A percentile compares a stretch with the other conserved stretches of the same genome.
Conservation (phyloP, 2,888 invertebrate species). For the Tipula unca region DNA sequence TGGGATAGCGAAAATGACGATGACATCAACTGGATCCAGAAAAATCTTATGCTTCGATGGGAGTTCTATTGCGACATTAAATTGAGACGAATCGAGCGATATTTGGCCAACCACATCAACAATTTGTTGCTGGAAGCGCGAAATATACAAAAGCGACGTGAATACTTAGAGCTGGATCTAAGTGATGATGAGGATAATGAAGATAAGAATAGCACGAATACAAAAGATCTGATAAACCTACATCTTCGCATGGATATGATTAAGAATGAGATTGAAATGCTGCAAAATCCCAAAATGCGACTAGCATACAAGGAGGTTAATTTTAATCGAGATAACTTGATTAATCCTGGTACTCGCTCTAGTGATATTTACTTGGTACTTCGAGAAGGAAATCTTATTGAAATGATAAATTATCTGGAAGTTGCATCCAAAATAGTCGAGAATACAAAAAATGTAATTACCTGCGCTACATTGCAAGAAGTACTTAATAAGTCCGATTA, state of each 20-base stretch:
- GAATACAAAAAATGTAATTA: conserved; percentile 39
- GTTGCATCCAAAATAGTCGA: conserved; percentile 40
- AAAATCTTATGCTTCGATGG: conserved; percentile 48
- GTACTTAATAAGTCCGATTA: conserved; percentile 35
- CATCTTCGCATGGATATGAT: conserved; percentile 50
- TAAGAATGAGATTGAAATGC: conserved; percentile 49
- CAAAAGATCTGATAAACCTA: conserved; percentile 46
- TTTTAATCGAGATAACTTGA: conserved; percentile 29
- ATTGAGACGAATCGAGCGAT: conserved; percentile 44
- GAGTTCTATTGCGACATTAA: conserved; percentile 51
- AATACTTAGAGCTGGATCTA: conserved; percentile 40
- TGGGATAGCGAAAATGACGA: conserved; percentile 55
- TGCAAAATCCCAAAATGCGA: conserved; percentile 51
- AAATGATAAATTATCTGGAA: conserved; percentile 43
- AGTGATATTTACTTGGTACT: conserved; percentile 43
- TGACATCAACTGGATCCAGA: conserved; percentile 46
- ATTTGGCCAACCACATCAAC: conserved; percentile 45
- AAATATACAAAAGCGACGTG: conserved; percentile 45
- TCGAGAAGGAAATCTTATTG: conserved; percentile 40
- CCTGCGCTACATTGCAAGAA: conserved; percentile 37
- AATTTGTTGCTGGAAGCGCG: conserved; percentile 47
- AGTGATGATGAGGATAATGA: conserved; percentile 37
- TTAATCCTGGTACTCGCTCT: neutral
- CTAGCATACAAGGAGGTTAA: conserved; percentile 40
- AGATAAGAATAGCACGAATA: conserved; percentile 31